Base-by-base conservation (phyloP, 2,888 invertebrate species). In the Drosophila falleni region DNA sequence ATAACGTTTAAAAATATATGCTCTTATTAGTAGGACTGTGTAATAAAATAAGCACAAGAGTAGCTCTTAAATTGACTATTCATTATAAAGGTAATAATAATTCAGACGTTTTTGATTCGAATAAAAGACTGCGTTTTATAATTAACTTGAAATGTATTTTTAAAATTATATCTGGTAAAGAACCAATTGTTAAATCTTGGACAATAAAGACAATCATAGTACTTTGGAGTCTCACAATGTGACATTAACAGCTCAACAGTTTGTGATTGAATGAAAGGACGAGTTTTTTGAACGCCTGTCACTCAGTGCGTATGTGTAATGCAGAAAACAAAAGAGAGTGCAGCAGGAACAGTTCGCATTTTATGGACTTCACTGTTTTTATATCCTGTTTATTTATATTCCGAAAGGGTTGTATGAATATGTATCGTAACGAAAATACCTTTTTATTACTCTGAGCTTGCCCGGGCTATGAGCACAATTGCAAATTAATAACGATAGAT, bases 301-400 rank as follows among this genome's bases (percentile, higher is more conserved):
- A 68, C 65, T 70, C 88, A 42, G 65, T 66, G 70, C 71, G 74
- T 81, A 74, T 71, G 64, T 53, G 77, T 66, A 71, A 69, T 65
- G 50, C 41, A 26, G 37, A 58, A 29, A 23, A 16, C 9, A 58
- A 74, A 50, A 47, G 35, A 44, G 29, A 44, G 19, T 8, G 46
- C 35, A 51, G 49, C 60, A 62, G 10, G 49, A 51, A 26, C 11
- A 42, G 16, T 19, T 15, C 46, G 29, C 58, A 53, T 16, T 39
- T 63, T 31, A 55, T 54, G 53, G 60, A 51, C 47, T 64, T 41
- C 11, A 29, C 46, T 46, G 37, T n/a, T 46, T 47, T n/a, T 13
- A 47, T 62, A 46, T 33, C 46, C 56, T 46, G 29, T 29, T n/a
- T n/a, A 37, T 0, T 13, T 5, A 33, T n/a, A n/a, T n/a, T n/a